Evolutionary conservation across 1,140 invertebrate genomes (phyloP), one percentile per base, ranked within the genome.

Genomic region (Nasonia giraulti): DNA sequence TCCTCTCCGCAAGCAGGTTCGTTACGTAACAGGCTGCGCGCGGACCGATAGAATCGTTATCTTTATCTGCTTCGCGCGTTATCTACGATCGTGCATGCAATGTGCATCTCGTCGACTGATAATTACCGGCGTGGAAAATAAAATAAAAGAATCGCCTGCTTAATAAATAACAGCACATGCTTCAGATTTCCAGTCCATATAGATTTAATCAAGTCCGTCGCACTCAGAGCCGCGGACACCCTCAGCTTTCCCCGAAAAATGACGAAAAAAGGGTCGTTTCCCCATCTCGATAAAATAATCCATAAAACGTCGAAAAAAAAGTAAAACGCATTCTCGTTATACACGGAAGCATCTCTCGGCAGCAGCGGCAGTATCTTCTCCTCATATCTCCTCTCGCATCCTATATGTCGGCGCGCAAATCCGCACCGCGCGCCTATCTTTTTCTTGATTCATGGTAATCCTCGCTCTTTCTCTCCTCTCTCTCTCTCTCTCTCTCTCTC

Each of bases 371-470:
- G 37, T 85, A 80, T 85, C 78, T 68, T 44, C 20, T 50, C 33
- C 76, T 84, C 82, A 73, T 84, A 84, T 84, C 82, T 33, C 4
- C 62, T 17, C 68, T 17, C 68, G 79, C 82, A 87, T 88, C 74
- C 80, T 85, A 88, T 40, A 80, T 14, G 78, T 81, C 78, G 84
- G 68, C 79, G 84, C 83, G 86, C 85, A 89, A 90, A 90, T 89
- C 88, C 87, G 87, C 88, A 87, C 88, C 87, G 87, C 88, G 87
- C 88, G 88, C 88, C 89, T 87, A 90, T 91, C 88, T 89, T 89
- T 89, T 90, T 88, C 85, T 89, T 88, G 88, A 90, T 90, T 90
- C 89, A 89, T 88, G 89, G 88, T 89, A 91, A 90, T 90, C 89
- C 88, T 79, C 84, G 87, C n/a, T n/a, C n/a, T n/a, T n/a, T 23